These are phyloP conservation scores for Macrotrachela quadricornifera DNA, from an alignment of 1,140 invertebrate genomes.

Conservation along the genomic window DNA sequence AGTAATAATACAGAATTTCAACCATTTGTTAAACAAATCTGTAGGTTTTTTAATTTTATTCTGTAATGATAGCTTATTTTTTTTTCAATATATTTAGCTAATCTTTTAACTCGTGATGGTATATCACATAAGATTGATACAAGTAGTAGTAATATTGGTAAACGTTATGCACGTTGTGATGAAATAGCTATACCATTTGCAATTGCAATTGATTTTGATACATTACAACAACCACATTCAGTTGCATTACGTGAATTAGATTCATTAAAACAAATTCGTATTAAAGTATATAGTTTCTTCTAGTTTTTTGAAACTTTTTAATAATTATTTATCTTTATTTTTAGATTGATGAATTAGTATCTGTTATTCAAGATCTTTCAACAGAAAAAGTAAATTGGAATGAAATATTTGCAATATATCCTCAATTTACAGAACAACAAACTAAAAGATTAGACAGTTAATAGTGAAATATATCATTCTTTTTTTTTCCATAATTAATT, in stretches of 20 bases:
- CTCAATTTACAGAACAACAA: too few relatives aligned
- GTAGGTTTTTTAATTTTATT: background rate
- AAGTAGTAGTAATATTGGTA: slow-evolving; percentile 68
- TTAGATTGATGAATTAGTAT: background rate
- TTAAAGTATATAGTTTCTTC: slow-evolving; percentile 40
- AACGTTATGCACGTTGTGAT: slow-evolving; percentile 69
- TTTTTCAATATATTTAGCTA: slow-evolving; percentile 38
- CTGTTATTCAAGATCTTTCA: background rate
- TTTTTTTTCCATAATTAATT: too few relatives aligned
- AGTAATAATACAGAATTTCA: slow-evolving; percentile 29
- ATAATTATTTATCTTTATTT: background rate
- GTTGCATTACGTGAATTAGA: slow-evolving; percentile 82
- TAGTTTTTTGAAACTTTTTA: background rate
- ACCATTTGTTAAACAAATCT: slow-evolving; percentile 1
- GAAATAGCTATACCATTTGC: slow-evolving; percentile 96
- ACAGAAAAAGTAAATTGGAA: too few relatives aligned
- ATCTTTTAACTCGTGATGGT: slow-evolving; percentile 45
- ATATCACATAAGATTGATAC: slow-evolving; percentile 86
- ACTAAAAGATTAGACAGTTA: too few relatives aligned
- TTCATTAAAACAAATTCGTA: slow-evolving; percentile 73
- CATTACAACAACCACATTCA: slow-evolving; percentile 57
- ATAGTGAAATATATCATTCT: too few relatives aligned
- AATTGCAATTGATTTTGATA: slow-evolving; percentile 93
- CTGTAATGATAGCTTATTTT: slow-evolving; percentile 15
- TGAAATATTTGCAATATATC: too few relatives aligned